These are phyloP conservation scores for Maccullochella peelii DNA, from an alignment of 2,113 vertebrate genomes.

Conservation along the genomic window DNA sequence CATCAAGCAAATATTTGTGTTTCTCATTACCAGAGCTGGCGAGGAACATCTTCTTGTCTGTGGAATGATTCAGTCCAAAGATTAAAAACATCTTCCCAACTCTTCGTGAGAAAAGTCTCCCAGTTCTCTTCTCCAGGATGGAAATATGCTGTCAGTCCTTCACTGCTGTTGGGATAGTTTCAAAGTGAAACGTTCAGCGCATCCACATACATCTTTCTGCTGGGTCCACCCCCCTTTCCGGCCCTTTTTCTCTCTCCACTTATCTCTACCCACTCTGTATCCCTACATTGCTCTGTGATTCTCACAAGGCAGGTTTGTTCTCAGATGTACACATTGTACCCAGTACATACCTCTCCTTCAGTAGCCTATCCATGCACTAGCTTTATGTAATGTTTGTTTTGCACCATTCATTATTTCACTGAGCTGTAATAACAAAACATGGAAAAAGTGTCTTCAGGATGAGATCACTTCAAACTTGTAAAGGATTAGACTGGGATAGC, in stretches of 20 bases:
- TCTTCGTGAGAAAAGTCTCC: slow-evolving; percentile 32
- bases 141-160: slow-evolving; percentile 35
- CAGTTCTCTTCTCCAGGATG: slow-evolving; percentile 22
- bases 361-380: background rate
- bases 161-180: slow-evolving; percentile 21
- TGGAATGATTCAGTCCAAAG: slow-evolving; percentile 32
- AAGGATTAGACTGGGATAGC: background rate
- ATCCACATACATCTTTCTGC: slow-evolving; percentile 27
- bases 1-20: slow-evolving; percentile 44
- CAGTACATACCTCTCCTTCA: background rate
- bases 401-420: background rate
- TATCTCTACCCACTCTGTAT: slow-evolving; percentile 31
- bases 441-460: background rate
- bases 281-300: slow-evolving; percentile 5
- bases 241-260: slow-evolving; percentile 56
- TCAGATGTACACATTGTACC: background rate
- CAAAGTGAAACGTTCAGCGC: slow-evolving; percentile 43
- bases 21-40: slow-evolving; percentile 64
- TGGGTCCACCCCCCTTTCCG: slow-evolving; percentile 66
- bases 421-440: slow-evolving; percentile 18
- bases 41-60: slow-evolving; percentile 37
- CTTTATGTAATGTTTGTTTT: background rate
- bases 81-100: slow-evolving; percentile 46
- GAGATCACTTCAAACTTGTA: slow-evolving; percentile 23
- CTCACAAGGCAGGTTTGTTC: slow-evolving; percentile 59